Conservation (phyloP, 2,888 invertebrate genomes). For the Cloeon dipterum region DNA sequence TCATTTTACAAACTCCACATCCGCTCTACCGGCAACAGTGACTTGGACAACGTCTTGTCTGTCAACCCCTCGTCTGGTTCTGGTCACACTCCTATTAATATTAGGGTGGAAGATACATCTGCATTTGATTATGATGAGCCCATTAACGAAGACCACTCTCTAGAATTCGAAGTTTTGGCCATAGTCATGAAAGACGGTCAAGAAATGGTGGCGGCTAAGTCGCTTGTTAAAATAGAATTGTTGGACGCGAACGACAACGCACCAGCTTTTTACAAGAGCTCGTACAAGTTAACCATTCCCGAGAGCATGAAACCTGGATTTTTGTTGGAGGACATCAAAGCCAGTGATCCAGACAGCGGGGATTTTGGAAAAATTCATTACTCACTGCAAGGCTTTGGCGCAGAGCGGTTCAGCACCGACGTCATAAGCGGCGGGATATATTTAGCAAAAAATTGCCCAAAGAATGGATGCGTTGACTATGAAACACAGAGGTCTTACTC, state of each 20-base stretch:
- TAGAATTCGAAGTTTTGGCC: conserved; percentile 44
- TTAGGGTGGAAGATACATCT: conserved; percentile 39
- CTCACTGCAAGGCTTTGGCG: conserved; percentile 51
- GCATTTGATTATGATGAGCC: conserved; percentile 48
- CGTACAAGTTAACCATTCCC: conserved; percentile 37
- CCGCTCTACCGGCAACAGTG: conserved; percentile 27
- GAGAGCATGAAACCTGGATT: conserved; percentile 38
- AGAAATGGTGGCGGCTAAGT: conserved; percentile 3
- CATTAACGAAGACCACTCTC: conserved; percentile 28
- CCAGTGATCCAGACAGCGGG: conserved; percentile 49
- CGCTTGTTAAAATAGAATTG: conserved; percentile 31
- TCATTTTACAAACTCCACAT: conserved; percentile 41
- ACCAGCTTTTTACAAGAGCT: conserved; percentile 37
- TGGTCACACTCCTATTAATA: conserved; percentile 48
- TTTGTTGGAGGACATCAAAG: conserved; percentile 37
- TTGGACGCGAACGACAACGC: conserved; percentile 60
- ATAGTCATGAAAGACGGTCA: conserved; percentile 20
- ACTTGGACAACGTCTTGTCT: conserved; percentile 28
- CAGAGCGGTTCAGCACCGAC: conserved; percentile 50
- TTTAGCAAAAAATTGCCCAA: conserved; percentile 20
- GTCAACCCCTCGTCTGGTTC: conserved; percentile 39
- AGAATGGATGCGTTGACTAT: conserved; percentile 32
- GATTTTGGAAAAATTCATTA: conserved; percentile 48
- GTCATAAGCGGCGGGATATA: conserved; percentile 38
- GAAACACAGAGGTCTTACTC: conserved; percentile 61